A percentile compares a stretch with the other conserved stretches of the same genome.
phyloP scores from a whole-genome alignment of 2,797 vertebrate genomes.

The Amblyraja radiata region DNA sequence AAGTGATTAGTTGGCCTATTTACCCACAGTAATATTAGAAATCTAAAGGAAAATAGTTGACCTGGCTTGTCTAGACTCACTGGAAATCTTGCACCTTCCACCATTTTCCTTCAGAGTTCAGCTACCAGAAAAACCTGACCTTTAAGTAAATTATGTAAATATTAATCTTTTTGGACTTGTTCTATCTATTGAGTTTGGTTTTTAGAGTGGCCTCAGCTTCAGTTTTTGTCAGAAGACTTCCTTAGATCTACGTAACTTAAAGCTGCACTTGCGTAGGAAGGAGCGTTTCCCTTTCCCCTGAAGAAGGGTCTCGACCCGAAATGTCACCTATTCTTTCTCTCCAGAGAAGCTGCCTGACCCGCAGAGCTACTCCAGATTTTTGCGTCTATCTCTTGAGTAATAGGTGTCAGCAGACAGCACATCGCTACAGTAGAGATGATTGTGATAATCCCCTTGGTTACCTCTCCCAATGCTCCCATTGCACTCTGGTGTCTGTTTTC shows the following conservation, averaged over 20 bases:
- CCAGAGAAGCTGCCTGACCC: too few relatives aligned
- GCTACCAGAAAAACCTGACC: too few relatives aligned
- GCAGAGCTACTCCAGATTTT: too few relatives aligned
- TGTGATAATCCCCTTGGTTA: neutral
- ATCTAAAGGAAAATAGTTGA: neutral
- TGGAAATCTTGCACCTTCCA: neutral
- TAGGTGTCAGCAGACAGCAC: neutral
- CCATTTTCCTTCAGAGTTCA: neutral
- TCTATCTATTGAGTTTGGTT: too few relatives aligned
- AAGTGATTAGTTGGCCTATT: neutral
- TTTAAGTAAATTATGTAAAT: too few relatives aligned
- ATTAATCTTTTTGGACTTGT: too few relatives aligned
- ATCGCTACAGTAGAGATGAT: neutral
- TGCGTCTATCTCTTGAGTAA: neutral
- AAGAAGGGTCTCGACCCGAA: too few relatives aligned
- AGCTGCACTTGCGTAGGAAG: too few relatives aligned
- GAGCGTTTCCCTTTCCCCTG: too few relatives aligned
- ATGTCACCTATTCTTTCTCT: too few relatives aligned
- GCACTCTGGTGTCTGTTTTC: neutral
- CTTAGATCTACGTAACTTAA: neutral
- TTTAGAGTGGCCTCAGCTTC: neutral
- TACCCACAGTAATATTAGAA: neutral
- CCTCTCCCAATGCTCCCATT: neutral
- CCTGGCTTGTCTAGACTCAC: neutral
- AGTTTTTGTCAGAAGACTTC: neutral